Percentiles rank a stretch among this genome's conserved stretches.
These are phyloP conservation scores for Orchesellides sinensis DNA, from an alignment of 2,888 invertebrate genomes.

Conservation along the genomic window DNA sequence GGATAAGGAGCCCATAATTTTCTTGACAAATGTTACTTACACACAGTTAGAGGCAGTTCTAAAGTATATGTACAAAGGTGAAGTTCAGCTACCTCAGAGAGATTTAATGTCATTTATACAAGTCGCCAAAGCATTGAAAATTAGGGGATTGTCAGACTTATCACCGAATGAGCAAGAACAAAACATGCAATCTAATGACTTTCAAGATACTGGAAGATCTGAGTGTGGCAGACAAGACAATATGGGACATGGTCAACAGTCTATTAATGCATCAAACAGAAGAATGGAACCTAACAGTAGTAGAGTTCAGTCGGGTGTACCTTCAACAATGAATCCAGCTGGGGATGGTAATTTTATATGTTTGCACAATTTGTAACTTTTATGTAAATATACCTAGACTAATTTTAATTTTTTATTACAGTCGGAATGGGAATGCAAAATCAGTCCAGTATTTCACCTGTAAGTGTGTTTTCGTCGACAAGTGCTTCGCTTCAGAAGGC, in stretches of 20 bases:
- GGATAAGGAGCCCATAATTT: slow-evolving; percentile 54
- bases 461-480: slow-evolving; percentile 52
- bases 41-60: slow-evolving; percentile 47
- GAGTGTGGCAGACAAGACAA: slow-evolving; percentile 49
- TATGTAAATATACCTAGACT: background rate
- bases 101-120: slow-evolving; percentile 58
- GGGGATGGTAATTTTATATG: slow-evolving; percentile 18
- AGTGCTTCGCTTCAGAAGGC: slow-evolving; percentile 43
- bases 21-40: slow-evolving; percentile 49
- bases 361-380: background rate
- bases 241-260: slow-evolving; percentile 31
- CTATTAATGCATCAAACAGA: background rate
- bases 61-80: slow-evolving; percentile 58
- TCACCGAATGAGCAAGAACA: slow-evolving; percentile 54
- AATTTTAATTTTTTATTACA: slow-evolving; percentile 2
- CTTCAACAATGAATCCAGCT: slow-evolving; percentile 38
- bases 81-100: slow-evolving; percentile 55
- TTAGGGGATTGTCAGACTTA: slow-evolving; percentile 49
- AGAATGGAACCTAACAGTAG: slow-evolving; percentile 43
- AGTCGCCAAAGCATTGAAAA: slow-evolving; percentile 52
- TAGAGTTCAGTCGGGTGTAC: slow-evolving; percentile 29
- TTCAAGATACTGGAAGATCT: slow-evolving; percentile 47
- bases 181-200: slow-evolving; percentile 49
- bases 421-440: slow-evolving; percentile 59
- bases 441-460: slow-evolving; percentile 53